A percentile compares a stretch with the other conserved stretches of the same genome.
These are phyloP conservation scores for Catharus minimus DNA, from an alignment of 2,113 vertebrate genomes.

Conservation along the genomic window DNA sequence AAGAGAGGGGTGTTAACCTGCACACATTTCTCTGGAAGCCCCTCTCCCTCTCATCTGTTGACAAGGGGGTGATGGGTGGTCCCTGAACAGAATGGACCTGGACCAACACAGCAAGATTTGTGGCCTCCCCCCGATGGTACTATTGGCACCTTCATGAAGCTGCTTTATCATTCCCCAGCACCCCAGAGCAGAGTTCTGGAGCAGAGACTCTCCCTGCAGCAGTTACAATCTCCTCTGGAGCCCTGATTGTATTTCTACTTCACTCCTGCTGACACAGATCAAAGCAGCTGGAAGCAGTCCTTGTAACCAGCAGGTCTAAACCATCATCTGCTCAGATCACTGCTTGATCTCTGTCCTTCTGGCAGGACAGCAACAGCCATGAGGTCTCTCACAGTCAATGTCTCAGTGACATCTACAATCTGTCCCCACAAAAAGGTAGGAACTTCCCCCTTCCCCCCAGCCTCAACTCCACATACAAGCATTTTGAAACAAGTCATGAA, in stretches of 20 bases:
- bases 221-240: not conserved
- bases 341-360: conserved; percentile 17
- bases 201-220: not conserved
- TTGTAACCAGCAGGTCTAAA: conserved; percentile 26
- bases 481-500: conserved; percentile 10
- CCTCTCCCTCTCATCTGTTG: not conserved
- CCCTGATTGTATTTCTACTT: not conserved
- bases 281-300: conserved; percentile 17
- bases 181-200: not conserved
- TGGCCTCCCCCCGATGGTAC: not conserved
- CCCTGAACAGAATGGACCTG: not conserved
- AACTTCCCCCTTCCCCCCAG: not conserved
- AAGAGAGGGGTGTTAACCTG: not conserved
- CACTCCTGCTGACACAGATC: not conserved
- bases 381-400: not conserved
- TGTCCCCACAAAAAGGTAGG: not conserved
- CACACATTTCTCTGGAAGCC: not conserved
- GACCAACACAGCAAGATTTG: not conserved
- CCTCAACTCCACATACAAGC: conserved; percentile 17
- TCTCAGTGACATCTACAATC: not conserved
- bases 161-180: not conserved
- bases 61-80: not conserved
- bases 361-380: not conserved
- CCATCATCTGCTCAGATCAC: not conserved
- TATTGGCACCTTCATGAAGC: not conserved